phyloP scores from a whole-genome alignment of 2,797 vertebrate genomes.

The Pantherophis vulpinus region DNA sequence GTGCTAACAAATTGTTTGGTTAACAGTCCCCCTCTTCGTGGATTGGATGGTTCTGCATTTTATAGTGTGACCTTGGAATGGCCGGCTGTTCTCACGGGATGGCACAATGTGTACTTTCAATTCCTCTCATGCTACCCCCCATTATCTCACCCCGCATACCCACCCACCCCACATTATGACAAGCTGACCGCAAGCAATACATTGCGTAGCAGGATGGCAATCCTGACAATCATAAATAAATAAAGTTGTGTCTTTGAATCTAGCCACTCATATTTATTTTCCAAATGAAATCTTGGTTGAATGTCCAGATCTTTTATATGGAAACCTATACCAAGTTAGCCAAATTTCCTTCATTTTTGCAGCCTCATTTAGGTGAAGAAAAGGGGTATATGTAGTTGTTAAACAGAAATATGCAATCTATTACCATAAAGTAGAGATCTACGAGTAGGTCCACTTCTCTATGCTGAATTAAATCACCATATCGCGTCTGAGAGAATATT shows the following conservation, averaged over 20 bases:
- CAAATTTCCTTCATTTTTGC: not conserved
- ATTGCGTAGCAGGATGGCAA: not conserved
- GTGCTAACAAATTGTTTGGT: not conserved
- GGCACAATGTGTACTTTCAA: no score
- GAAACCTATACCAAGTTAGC: not conserved
- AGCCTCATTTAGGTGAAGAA: not conserved
- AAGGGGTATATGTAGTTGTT: not conserved
- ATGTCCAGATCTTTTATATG: not conserved
- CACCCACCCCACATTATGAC: not conserved
- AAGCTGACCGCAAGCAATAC: not conserved
- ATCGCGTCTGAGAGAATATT: not conserved
- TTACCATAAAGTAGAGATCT: not conserved
- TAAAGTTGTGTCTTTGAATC: not conserved
- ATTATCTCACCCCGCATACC: not conserved
- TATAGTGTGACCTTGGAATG: not conserved
- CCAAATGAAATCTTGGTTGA: not conserved
- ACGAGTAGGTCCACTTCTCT: not conserved
- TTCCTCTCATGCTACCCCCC: not conserved
- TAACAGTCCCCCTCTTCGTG: not conserved
- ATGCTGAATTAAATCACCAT: not conserved
- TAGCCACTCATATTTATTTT: not conserved
- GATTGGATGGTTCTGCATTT: not conserved
- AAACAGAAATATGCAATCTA: not conserved
- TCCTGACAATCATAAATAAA: not conserved
- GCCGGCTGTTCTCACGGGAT: not conserved